Percentiles rank a stretch among this genome's conserved stretches.
Evolutionary conservation across 1,140 invertebrate species (phyloP).

Genomic region (Drosophila varians): DNA sequence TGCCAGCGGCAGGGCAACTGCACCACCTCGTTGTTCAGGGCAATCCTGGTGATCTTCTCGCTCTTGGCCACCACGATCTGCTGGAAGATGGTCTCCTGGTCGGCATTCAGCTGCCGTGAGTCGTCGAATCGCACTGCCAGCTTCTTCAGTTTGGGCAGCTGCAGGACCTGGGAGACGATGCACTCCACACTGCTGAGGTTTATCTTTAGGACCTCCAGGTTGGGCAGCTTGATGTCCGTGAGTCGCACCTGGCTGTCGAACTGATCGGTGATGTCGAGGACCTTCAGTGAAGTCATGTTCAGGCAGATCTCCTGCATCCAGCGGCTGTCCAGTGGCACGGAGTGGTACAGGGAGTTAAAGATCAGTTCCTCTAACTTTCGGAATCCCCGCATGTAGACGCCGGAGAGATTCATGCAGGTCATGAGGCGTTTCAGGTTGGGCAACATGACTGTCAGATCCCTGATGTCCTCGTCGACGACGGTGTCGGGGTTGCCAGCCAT

Average conservation of each 20-base stretch:
- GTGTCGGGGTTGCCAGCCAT: conserved; percentile 50
- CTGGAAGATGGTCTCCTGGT: conserved; percentile 71
- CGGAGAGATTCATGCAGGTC: conserved; percentile 68
- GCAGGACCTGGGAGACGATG: conserved; percentile 54
- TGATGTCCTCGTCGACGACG: conserved; percentile 57
- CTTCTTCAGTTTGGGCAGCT: conserved; percentile 60
- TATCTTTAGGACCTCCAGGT: conserved; percentile 65
- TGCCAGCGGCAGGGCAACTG: conserved; percentile 62
- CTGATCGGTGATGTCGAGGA: conserved; percentile 64
- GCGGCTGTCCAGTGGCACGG: conserved; percentile 55
- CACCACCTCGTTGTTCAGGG: conserved; percentile 68
- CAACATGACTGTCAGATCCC: conserved; percentile 52
- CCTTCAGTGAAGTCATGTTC: conserved; percentile 40
- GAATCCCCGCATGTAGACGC: conserved; percentile 47
- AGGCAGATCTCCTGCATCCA: conserved; percentile 66
- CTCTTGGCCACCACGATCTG: conserved; percentile 69
- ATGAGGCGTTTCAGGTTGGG: conserved; percentile 60
- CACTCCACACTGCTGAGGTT: conserved; percentile 60
- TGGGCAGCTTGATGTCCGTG: conserved; percentile 59
- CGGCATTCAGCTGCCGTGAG: conserved; percentile 55
- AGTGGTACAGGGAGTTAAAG: conserved; percentile 67
- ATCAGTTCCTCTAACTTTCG: conserved; percentile 56
- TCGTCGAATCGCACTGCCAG: conserved; percentile 60
- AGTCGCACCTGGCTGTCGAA: conserved; percentile 58
- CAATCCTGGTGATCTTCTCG: conserved; percentile 58